phyloP scores from a whole-genome alignment of 2,113 vertebrate species.

The Hirundichthys speculiger region DNA sequence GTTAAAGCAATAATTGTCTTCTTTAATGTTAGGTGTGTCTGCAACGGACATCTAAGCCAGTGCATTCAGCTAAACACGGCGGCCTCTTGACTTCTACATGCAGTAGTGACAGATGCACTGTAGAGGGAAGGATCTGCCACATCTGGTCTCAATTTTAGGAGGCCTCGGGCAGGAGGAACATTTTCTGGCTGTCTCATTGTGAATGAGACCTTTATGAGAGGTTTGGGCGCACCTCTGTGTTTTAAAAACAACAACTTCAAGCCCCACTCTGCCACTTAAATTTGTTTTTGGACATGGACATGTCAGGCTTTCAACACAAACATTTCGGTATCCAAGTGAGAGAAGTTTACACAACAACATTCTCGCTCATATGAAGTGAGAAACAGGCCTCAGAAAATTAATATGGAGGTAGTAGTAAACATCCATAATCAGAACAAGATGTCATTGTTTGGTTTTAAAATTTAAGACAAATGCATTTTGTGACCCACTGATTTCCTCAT shows the following conservation, averaged over 20 bases:
- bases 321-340: conserved; percentile 17
- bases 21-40: no score
- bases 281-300: conserved; percentile 10
- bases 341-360: conserved; percentile 4
- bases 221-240: conserved; percentile 35
- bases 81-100: background rate
- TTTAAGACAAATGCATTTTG: no score
- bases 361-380: background rate
- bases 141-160: conserved; percentile 66
- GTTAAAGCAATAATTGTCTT: no score
- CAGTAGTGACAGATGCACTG: conserved; percentile 3
- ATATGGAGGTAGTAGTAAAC: background rate
- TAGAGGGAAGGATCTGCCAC: conserved; percentile 31
- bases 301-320: conserved; percentile 15
- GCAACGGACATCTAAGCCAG: no score
- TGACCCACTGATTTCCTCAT: no score
- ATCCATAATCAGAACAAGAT: background rate
- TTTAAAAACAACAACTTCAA: conserved; percentile 36
- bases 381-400: background rate
- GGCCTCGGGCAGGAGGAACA: conserved; percentile 30
- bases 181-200: conserved; percentile 56
- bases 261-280: conserved; percentile 47
- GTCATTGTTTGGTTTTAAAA: no score
- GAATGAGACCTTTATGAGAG: conserved; percentile 68
- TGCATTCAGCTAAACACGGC: no score